Conservation (phyloP, 2,888 invertebrate species). For the Escarpia spicata region DNA sequence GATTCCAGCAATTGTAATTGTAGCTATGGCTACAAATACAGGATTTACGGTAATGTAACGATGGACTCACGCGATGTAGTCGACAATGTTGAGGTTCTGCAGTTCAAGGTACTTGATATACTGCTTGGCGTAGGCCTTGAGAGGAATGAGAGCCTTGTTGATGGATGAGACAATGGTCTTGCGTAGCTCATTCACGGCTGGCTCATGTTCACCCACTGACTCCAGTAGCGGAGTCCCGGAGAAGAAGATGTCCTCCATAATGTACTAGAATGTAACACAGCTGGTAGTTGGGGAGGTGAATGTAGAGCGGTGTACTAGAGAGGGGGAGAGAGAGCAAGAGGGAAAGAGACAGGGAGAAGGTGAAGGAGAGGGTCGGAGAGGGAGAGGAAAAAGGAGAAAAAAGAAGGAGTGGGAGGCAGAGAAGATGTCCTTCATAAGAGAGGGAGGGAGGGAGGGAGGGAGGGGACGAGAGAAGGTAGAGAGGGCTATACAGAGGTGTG, state of each 20-base stretch:
- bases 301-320: neutral
- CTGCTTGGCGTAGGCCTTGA: constrained; percentile 78
- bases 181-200: constrained; percentile 71
- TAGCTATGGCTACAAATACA: neutral
- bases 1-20: neutral
- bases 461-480: too few species aligned
- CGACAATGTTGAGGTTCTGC: constrained; percentile 72
- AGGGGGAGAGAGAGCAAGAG: too few species aligned
- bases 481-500: too few species aligned
- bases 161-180: constrained; percentile 75
- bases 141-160: constrained; percentile 75
- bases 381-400: too few species aligned
- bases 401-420: too few species aligned
- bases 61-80: constrained; percentile 76
- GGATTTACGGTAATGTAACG: neutral
- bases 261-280: constrained; percentile 67
- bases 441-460: too few species aligned
- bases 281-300: too few species aligned
- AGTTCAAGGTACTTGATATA: constrained; percentile 75
- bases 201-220: constrained; percentile 76
- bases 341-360: too few species aligned
- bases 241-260: constrained; percentile 79
- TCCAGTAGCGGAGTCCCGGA: constrained; percentile 78
- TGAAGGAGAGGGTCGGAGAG: too few species aligned
- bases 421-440: too few species aligned